Conservation (phyloP, 2,113 vertebrate genomes). For the Diglossa brunneiventris region DNA sequence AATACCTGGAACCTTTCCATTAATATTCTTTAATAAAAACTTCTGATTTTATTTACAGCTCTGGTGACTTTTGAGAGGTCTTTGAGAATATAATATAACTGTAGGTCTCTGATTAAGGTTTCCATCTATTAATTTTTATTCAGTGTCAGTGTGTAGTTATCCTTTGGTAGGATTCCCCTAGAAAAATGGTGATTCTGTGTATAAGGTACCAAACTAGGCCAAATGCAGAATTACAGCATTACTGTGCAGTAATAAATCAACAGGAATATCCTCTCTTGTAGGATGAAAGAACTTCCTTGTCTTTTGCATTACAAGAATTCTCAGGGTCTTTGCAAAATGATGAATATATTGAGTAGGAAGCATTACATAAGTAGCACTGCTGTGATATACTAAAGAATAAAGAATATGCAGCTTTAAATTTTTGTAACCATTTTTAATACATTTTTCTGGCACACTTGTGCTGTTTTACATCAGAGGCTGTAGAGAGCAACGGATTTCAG, state of each 20-base stretch:
- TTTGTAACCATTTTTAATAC: neutral
- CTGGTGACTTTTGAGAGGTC: neutral
- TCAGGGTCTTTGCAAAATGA: neutral
- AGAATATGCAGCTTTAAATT: neutral
- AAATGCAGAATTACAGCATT: neutral
- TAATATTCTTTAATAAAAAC: neutral
- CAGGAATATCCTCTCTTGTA: neutral
- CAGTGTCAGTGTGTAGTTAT: neutral
- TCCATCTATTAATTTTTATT: conserved; percentile 4
- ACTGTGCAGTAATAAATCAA: neutral
- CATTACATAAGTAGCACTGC: neutral
- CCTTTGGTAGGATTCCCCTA: neutral
- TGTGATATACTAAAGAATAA: neutral
- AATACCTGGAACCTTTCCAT: neutral
- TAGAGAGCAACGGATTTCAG: neutral
- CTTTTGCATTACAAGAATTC: neutral
- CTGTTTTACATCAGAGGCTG: neutral
- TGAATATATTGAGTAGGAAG: neutral
- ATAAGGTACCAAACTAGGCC: neutral
- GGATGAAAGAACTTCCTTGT: neutral
- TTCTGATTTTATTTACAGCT: neutral
- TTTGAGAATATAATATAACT: neutral
- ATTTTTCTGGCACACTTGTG: neutral
- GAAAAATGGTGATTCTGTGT: neutral
- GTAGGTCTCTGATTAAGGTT: neutral